These are phyloP conservation scores for Meta bourneti DNA, from an alignment of 2,888 invertebrate genomes.

Conservation along the genomic window DNA sequence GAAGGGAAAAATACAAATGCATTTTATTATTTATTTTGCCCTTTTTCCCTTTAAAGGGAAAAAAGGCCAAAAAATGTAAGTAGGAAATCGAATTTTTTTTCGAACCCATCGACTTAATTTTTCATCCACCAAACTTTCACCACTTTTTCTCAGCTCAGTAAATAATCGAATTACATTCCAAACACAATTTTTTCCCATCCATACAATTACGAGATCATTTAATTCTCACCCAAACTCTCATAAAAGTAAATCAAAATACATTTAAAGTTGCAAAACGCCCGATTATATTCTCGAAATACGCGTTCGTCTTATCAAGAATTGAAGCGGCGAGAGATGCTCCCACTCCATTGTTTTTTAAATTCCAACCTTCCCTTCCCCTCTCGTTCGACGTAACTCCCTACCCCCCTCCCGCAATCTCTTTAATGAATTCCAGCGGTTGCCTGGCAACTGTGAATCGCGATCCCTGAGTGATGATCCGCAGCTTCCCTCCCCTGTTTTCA, in stretches of 20 bases:
- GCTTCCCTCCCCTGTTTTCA: not conserved
- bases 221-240: no score
- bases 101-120: no score
- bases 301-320: not conserved
- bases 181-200: no score
- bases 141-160: no score
- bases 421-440: constrained; percentile 67
- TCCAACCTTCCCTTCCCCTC: not conserved
- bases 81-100: no score
- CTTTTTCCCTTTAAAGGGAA: no score
- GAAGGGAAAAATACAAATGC: no score
- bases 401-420: constrained; percentile 47
- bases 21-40: no score
- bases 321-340: not conserved
- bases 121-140: no score
- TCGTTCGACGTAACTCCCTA: not conserved
- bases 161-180: no score
- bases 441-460: constrained; percentile 41
- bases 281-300: not conserved
- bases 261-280: not conserved
- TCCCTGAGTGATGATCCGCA: constrained; percentile 6
- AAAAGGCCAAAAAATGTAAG: no score
- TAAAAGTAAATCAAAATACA: not conserved
- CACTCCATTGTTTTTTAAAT: not conserved
- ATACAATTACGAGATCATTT: no score